Percentiles rank a stretch among this genome's conserved stretches.
These are phyloP conservation scores for Chrysina gloriosa DNA, from an alignment of 2,888 invertebrate species.

Conservation along the genomic window DNA sequence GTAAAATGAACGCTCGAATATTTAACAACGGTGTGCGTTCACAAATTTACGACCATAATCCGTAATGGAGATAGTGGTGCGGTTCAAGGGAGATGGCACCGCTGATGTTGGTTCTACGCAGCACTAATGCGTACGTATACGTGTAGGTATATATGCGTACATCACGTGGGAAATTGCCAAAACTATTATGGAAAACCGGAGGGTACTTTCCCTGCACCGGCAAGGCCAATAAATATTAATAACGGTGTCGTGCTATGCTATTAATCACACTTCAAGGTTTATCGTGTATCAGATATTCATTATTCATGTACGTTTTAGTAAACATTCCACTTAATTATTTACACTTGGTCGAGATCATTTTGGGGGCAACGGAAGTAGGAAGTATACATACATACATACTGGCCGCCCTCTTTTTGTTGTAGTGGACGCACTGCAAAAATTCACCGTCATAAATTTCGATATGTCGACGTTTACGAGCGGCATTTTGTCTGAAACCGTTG, in stretches of 20 bases:
- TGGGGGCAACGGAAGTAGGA: constrained; percentile 19
- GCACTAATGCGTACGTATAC: constrained; percentile 21
- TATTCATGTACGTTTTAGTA: constrained; percentile 32
- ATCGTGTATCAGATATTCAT: constrained; percentile 35
- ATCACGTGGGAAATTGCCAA: constrained; percentile 42
- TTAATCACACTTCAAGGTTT: constrained; percentile 38
- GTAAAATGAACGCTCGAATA: constrained; percentile 33
- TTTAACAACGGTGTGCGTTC: constrained; percentile 36
- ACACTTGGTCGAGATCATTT: constrained; percentile 35
- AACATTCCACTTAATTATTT: constrained; percentile 37
- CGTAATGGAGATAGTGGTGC: constrained; percentile 42
- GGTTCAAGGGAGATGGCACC: constrained; percentile 32
- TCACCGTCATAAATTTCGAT: constrained; percentile 26
- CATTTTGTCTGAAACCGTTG: constrained; percentile 34
- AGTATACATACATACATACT: constrained; percentile 3
- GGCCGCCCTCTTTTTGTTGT: constrained; percentile 3
- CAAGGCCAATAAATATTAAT: constrained; percentile 37
- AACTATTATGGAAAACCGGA: constrained; percentile 35
- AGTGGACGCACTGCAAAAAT: constrained; percentile 25
- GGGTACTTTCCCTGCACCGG: constrained; percentile 20
- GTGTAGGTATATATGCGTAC: constrained; percentile 10
- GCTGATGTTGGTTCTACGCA: constrained; percentile 23
- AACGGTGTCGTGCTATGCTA: constrained; percentile 19
- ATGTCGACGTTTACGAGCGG: constrained; percentile 30
- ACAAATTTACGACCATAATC: constrained; percentile 41